Evolutionary conservation across 2,797 vertebrate species (phyloP).

Genomic region (Galagoides demidoff): DNA sequence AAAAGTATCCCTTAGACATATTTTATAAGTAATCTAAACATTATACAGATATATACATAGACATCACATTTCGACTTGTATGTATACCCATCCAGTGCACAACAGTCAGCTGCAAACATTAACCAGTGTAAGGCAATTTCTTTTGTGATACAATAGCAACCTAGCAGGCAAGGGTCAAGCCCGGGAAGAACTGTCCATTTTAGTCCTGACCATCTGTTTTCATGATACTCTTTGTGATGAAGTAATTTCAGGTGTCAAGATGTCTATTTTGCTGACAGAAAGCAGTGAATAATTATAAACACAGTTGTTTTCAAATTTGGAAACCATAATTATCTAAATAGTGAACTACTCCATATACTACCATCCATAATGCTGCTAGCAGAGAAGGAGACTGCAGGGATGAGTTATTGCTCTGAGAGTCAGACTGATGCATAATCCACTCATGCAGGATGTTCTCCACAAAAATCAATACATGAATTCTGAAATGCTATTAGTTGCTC

Average conservation of each 20-base stretch:
- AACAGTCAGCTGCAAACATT: not conserved
- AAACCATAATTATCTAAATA: not conserved
- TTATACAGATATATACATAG: not conserved
- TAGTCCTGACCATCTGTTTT: not conserved
- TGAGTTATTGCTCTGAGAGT: conserved; percentile 1
- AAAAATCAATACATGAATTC: no score
- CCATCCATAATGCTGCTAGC: not conserved
- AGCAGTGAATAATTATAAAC: not conserved
- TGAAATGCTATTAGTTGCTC: not conserved
- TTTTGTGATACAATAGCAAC: not conserved
- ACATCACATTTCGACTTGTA: not conserved
- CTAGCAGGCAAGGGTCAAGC: not conserved
- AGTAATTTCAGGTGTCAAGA: not conserved
- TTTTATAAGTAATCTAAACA: no score
- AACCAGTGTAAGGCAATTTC: conserved; percentile 48
- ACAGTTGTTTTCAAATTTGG: not conserved
- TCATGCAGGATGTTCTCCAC: fast-evolving
- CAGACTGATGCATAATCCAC: not conserved
- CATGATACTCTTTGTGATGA: not conserved
- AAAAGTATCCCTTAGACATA: no score
- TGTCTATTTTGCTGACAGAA: not conserved
- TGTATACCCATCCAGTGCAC: not conserved
- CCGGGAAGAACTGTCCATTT: not conserved
- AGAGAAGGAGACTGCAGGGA: not conserved
- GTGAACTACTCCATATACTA: not conserved